Percentiles rank a stretch among this genome's conserved stretches.
Conservation (phyloP, 2,113 vertebrate species). For the Daubentonia madagascariensis region DNA sequence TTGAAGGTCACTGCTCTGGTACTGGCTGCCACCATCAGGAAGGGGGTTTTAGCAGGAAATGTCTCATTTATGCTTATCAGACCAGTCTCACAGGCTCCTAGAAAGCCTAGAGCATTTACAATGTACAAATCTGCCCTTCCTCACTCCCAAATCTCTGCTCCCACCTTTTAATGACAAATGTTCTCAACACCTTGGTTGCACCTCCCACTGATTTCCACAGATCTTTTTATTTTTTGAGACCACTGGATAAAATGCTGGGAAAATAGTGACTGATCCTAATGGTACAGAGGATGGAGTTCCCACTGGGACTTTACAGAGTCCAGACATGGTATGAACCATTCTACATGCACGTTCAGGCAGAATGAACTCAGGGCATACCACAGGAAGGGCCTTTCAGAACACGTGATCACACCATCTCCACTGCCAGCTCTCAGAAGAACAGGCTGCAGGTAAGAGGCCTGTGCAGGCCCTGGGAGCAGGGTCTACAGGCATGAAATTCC, state of each 20-base stretch:
- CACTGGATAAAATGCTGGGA: background rate
- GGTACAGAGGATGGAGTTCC: background rate
- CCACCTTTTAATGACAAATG: background rate
- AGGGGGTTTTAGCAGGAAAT: background rate
- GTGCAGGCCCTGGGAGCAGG: background rate
- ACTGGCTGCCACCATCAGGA: background rate
- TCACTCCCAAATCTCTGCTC: background rate
- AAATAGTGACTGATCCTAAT: background rate
- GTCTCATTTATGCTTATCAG: background rate
- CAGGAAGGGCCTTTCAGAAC: background rate
- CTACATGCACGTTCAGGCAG: background rate
- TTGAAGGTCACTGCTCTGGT: background rate
- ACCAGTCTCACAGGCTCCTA: background rate
- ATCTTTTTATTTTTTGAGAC: background rate
- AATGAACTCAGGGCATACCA: background rate
- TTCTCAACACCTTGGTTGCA: background rate
- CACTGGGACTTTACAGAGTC: background rate
- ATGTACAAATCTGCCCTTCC: background rate
- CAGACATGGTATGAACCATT: background rate
- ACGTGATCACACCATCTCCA: background rate
- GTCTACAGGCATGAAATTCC: background rate
- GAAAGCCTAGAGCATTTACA: background rate
- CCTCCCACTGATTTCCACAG: background rate
- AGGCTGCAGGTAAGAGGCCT: background rate
- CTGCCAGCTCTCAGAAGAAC: background rate